Conservation (phyloP, 2,888 invertebrate species). For the Drosophila mettleri region DNA sequence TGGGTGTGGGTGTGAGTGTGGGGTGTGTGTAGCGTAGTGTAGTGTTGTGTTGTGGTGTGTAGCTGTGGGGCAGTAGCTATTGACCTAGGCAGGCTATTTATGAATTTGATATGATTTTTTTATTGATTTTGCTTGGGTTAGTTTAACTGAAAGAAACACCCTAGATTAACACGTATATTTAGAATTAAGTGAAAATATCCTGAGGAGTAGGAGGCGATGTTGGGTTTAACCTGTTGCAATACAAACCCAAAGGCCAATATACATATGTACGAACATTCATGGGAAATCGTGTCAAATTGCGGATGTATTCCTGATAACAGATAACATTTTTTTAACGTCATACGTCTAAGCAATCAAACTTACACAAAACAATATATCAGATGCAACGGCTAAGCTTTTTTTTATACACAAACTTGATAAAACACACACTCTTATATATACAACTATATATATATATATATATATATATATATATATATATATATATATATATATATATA, state of each 20-base stretch:
- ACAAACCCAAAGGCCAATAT: conserved; percentile 37
- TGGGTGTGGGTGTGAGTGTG: not conserved
- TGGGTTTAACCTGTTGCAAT: conserved; percentile 40
- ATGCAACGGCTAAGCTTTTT: conserved; percentile 41
- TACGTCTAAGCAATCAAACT: conserved; percentile 63
- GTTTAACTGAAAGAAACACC: not conserved
- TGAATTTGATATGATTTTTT: conserved; percentile 57
- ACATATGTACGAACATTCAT: conserved; percentile 25
- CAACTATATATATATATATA: conserved; percentile 21
- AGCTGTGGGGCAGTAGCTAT: not conserved
- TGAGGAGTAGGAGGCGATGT: not conserved
- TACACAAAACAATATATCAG: conserved; percentile 36
- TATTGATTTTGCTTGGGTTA: conserved; percentile 63
- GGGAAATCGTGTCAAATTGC: conserved; percentile 58
- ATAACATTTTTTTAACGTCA: conserved; percentile 21
- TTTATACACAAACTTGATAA: conserved; percentile 38
- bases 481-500: conserved; percentile 31
- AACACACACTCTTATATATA: conserved; percentile 3
- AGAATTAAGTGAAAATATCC: conserved; percentile 10
- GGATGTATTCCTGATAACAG: conserved; percentile 22
- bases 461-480: conserved; percentile 21
- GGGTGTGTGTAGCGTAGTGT: not conserved
- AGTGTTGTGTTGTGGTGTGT: conserved; percentile 2
- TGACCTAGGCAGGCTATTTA: conserved; percentile 27
- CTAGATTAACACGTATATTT: conserved; percentile 7